Base-by-base conservation (phyloP, 23 tunicate genomes). In the Trididemnum nubilum region DNA sequence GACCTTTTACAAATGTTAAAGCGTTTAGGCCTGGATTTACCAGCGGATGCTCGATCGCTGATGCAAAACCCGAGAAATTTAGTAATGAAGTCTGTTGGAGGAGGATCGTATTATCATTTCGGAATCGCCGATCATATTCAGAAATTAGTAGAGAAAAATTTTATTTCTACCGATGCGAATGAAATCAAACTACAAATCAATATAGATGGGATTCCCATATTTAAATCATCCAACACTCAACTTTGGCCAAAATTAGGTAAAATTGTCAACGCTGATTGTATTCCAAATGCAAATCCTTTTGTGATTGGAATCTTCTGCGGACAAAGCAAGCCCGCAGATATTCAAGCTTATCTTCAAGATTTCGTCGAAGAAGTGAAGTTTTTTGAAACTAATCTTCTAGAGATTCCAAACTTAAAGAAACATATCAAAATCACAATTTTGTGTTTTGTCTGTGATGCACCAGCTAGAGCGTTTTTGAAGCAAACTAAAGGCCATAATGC, bases 161-260 rank as follows among this genome's bases (percentile, higher is more conserved):
- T 44, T 44, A 9, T 15, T 44, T 44, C 54, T 44, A 44, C 54
- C 15, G 15, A 15, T 9, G n/a, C 3, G 22, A 9, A 69, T 69
- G 38, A 7, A 31, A 36, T 83, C 4, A 34, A 34, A 35, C 58
- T 83, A 73, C 82, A 85, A 24, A 49, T 85, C 33, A 85, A 85
- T 65, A 65, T 85, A 54, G 88, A 76, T 76, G 88, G 88, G 26
- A 33, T 85, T 30, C 88, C 82, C n/a, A 25, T 85, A 61, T 85
- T 85, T 65, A 64, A 85, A 65, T 76, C 82, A 33, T 51, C 66
- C 49, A 76, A 65, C n/a, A 33, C 28, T 31, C 77, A 65, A 76
- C 49, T 85, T 85, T 76, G 88, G 87, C 71, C 86, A 18, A 83
- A 72, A 18, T 57, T 83, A 31, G 79, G 87, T 34, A 36, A 67